Conservation (phyloP, 2,888 invertebrate genomes). For the Charanyca ferruginea region DNA sequence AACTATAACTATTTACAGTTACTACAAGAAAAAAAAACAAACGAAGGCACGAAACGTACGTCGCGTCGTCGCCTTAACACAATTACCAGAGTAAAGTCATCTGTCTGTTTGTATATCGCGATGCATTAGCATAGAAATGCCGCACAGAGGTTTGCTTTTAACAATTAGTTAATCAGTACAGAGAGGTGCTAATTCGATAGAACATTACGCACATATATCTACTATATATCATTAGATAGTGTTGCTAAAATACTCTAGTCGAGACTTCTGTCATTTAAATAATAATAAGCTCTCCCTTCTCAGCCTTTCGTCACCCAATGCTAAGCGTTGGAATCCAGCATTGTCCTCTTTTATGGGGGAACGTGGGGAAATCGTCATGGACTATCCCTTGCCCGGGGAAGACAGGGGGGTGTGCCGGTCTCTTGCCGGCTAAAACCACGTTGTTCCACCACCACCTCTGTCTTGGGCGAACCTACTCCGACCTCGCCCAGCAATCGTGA, state of each 20-base stretch:
- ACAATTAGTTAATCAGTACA: conserved; percentile 60
- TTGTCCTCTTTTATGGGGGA: too few species aligned
- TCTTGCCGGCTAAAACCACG: too few species aligned
- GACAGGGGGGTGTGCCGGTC: too few species aligned
- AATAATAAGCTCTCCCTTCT: too few species aligned
- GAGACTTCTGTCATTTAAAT: too few species aligned
- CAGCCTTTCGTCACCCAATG: too few species aligned
- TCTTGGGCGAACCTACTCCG: too few species aligned
- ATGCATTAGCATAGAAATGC: conserved; percentile 68
- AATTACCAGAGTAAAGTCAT: conserved; percentile 66
- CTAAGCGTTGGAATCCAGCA: too few species aligned
- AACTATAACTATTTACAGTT: background rate
- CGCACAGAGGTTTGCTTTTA: conserved; percentile 50
- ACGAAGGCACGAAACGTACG: conserved; percentile 9
- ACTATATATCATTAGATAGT: background rate
- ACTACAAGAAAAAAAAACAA: background rate
- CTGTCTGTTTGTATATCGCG: conserved; percentile 61
- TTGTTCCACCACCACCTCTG: too few species aligned
- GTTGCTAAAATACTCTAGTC: background rate
- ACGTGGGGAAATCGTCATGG: too few species aligned
- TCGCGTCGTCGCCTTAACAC: conserved; percentile 57
- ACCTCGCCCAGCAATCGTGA: too few species aligned
- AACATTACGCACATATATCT: background rate
- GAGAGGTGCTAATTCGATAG: conserved; percentile 44
- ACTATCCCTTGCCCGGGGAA: too few species aligned